Evolutionary conservation across 53 echinoderm and acorn worm genomes (phyloP).

Genomic region (Mesocentrotus franciscanus): DNA sequence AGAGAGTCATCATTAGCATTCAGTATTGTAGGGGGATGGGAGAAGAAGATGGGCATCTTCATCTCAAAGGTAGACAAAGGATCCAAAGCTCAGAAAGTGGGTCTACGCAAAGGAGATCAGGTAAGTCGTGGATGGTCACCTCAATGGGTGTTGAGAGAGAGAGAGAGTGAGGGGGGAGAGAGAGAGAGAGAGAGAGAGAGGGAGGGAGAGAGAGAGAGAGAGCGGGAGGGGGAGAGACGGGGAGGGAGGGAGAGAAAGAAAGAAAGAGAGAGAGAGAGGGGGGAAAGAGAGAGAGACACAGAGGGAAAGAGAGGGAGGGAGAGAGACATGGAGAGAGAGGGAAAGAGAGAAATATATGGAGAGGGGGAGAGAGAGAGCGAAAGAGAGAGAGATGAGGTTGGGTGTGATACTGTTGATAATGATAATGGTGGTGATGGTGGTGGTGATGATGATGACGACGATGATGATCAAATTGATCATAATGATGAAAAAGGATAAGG

Average conservation of each 20-base stretch:
- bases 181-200: neutral
- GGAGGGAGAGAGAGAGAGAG: neutral
- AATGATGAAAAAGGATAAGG: neutral
- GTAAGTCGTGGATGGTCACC: conserved; percentile 25
- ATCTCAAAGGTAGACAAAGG: conserved; percentile 99
- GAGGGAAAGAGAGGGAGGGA: neutral
- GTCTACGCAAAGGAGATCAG: conserved; percentile 96
- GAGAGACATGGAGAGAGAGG: neutral
- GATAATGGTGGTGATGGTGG: neutral
- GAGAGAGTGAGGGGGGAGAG: neutral
- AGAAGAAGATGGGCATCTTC: conserved; percentile 96
- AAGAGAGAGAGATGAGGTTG: neutral
- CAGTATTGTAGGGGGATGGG: conserved; percentile 97
- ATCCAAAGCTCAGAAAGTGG: conserved; percentile 95
- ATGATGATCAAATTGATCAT: neutral
- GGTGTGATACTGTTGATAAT: neutral
- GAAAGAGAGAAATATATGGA: neutral
- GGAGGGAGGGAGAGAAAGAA: no score
- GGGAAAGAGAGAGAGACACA: neutral
- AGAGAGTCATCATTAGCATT: conserved; percentile 90
- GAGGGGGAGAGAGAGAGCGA: neutral
- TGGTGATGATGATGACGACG: neutral
- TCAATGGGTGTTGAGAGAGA: neutral
- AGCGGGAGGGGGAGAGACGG: neutral
- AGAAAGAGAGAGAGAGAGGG: no score